Evolutionary conservation across 2,888 invertebrate species (phyloP).

Genomic region (Pardosa pseudoannulata): DNA sequence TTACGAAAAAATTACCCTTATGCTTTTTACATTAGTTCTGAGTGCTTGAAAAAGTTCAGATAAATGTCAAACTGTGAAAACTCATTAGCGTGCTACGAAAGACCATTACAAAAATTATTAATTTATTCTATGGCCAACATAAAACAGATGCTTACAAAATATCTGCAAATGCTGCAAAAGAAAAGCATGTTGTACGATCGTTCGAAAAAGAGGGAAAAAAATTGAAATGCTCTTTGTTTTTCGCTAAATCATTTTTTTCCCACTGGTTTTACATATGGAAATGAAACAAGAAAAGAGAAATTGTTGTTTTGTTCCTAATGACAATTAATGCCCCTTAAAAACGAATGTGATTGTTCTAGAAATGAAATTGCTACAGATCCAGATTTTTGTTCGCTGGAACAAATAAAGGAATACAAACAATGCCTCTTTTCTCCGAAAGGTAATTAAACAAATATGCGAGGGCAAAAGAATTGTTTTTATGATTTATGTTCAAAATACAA

Average conservation of each 20-base stretch:
- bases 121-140: neutral
- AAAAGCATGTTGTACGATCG: neutral
- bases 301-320: neutral
- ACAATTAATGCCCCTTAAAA: neutral
- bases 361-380: neutral
- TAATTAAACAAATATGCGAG: neutral
- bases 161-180: neutral
- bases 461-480: too few species aligned
- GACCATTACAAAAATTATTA: neutral
- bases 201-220: neutral
- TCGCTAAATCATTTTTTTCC: neutral
- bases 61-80: neutral
- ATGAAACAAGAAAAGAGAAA: neutral
- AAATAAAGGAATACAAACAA: neutral
- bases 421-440: neutral
- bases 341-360: neutral
- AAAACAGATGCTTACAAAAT: conserved; percentile 6
- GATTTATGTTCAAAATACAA: too few species aligned
- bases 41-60: neutral
- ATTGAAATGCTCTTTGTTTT: neutral
- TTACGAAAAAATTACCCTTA: too few species aligned
- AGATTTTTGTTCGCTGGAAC: neutral
- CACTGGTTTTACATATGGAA: neutral
- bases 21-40: neutral
- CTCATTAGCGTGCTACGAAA: neutral